Base-by-base conservation (phyloP, 2,113 vertebrate genomes). In the Hippocampus guttulatus region DNA sequence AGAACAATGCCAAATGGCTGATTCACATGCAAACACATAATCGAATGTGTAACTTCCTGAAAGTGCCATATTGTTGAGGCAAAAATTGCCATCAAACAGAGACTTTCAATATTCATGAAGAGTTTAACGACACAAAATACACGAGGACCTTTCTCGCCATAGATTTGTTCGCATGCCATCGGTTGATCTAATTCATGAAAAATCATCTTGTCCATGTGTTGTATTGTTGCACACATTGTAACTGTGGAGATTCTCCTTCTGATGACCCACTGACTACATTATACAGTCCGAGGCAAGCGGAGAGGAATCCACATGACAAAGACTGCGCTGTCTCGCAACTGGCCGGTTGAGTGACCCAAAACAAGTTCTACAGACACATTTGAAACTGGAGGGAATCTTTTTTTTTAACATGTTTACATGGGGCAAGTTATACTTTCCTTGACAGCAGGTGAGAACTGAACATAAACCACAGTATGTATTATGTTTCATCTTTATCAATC, bases 291-390 rank as follows among this genome's bases (percentile, higher is more conserved):
- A 89, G 77, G 85, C 81, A 82, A 86, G 86, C 70, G 68, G 84
- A 89, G 84, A 88, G 84, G 86, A 89, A 90, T 90, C 86, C 76
- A 75, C 65, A 72, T 23, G 45, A 90, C 82, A 88, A 89, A 85
- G 89, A 83, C 78, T 49, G 67, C 14, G 82, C 83, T 88, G 87
- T 88, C 75, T 76, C 49, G 4, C 75, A 68, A 71, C 71, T 77
- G 74, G 80, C 80, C 68, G 77, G 64, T 61, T 15, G 69, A 76
- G 70, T 66, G 64, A 69, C 68, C 52, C 52, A 55, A 10, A n/a
- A 55, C 52, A 23, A 55, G 52, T 2, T 38, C 52, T 23, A 11
- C 21, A 18, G 47, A 55, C 52, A 55, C 21, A 11, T 55, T 55
- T 55, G 9, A 55, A 55, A 55, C 21, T 23, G 52, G 52, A 55